Percentiles rank a stretch among this genome's conserved stretches.
These are phyloP conservation scores for Plectrocnemia conspersa DNA, from an alignment of 1,140 invertebrate genomes.

Conservation along the genomic window DNA sequence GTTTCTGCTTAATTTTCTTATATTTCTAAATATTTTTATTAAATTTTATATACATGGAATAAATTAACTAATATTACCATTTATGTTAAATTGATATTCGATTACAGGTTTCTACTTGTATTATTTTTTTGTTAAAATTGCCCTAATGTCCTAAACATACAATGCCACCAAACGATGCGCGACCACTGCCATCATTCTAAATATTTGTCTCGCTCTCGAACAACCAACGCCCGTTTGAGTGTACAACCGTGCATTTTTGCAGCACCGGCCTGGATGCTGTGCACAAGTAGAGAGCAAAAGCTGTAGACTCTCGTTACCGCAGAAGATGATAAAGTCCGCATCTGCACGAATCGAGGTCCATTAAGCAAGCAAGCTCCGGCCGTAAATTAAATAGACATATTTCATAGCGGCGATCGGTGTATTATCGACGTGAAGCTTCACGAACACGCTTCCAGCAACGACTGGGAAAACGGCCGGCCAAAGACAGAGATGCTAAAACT, in stretches of 20 bases:
- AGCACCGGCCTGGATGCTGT: not conserved
- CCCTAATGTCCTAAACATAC: too few relatives aligned
- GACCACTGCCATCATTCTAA: not conserved
- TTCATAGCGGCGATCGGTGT: slow-evolving; percentile 19
- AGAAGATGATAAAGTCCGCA: slow-evolving; percentile 23
- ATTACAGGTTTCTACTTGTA: too few relatives aligned
- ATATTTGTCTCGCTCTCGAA: not conserved
- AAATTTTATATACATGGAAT: too few relatives aligned
- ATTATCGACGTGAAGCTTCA: slow-evolving; percentile 27
- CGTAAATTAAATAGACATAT: slow-evolving; percentile 34
- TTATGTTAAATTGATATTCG: too few relatives aligned
- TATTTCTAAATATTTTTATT: too few relatives aligned
- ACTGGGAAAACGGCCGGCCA: not conserved
- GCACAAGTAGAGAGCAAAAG: not conserved
- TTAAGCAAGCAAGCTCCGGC: slow-evolving; percentile 17
- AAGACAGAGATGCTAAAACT: not conserved
- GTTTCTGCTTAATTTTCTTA: too few relatives aligned
- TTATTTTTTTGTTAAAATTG: too few relatives aligned
- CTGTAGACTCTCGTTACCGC: not conserved
- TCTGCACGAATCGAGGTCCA: slow-evolving; percentile 32
- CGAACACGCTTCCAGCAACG: slow-evolving; percentile 27
- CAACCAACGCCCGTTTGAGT: not conserved
- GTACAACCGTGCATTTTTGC: not conserved
- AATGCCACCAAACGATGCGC: too few relatives aligned
- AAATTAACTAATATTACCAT: too few relatives aligned